Evolutionary conservation across 1,140 invertebrate genomes (phyloP).

Genomic region (Cotesia typhae): DNA sequence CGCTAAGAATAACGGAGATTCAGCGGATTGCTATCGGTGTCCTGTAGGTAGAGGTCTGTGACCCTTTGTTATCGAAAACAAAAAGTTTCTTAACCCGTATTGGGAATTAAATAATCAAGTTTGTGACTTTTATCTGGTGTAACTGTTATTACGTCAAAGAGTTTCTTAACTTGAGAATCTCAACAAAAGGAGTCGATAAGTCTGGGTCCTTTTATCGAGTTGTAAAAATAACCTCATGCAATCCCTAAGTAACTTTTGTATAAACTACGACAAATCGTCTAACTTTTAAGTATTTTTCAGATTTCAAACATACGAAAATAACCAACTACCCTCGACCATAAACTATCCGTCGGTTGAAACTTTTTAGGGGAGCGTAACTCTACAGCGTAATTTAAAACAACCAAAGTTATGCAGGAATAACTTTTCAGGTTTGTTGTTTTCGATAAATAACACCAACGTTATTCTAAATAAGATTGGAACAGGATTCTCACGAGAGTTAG

Average conservation of each 20-base stretch:
- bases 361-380: conserved; percentile 18
- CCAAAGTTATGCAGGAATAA: background rate
- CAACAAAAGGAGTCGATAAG: background rate
- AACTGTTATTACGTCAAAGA: background rate
- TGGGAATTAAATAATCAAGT: background rate
- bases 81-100: no score
- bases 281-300: conserved; percentile 58
- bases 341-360: conserved; percentile 46
- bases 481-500: no score
- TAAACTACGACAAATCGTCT: conserved; percentile 48
- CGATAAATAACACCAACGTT: conserved; percentile 42
- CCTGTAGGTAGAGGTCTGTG: no score
- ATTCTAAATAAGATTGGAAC: background rate
- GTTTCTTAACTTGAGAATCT: conserved; percentile 3
- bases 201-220: conserved; percentile 45
- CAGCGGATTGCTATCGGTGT: no score
- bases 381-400: background rate
- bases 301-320: conserved; percentile 50
- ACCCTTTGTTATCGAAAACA: no score
- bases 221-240: conserved; percentile 37
- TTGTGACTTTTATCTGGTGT: conserved; percentile 8
- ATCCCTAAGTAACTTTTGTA: conserved; percentile 24
- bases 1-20: no score
- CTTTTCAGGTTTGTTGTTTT: conserved; percentile 49
- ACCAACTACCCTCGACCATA: conserved; percentile 45